Base-by-base conservation (phyloP, 2,888 invertebrate species). In the Flexamia atlantica region DNA sequence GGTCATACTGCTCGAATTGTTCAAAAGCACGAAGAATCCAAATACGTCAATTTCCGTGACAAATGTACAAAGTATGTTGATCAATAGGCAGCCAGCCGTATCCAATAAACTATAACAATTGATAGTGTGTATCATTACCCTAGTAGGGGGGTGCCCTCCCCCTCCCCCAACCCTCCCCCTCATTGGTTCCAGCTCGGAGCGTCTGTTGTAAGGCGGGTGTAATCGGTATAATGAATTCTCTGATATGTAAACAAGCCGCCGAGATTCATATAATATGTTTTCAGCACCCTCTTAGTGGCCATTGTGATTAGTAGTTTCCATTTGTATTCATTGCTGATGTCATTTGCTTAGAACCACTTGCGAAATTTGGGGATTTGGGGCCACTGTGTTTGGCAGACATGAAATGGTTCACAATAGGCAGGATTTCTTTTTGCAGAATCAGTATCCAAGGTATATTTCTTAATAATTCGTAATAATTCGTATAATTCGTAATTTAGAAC, bases 91-190 rank as follows among this genome's bases (percentile, higher is more conserved):
- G 40, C 25, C 36, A 46, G 76, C 42, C 46, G 76, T 42, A 23
- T 76, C 76, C 76, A 76, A 76, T 76, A 76, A 46, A 50, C 76
- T 23, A 20, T 76, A 72, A 72, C 30, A 46, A 46, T 76, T 76
- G 76, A 76, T 50, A 46, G 76, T 72, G 64, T 64, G 64, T 64
- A 64, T 64, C 64, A 64, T 64, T 64, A 28, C 28, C 28, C 30
- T 28, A 30, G 64, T 28, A 17, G 64, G 64, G 64, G 64, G 64
- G 64, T 28, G 30, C 2, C 9, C 30, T 28, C 25, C 25, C 50
- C 76, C 17, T 25, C 28, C 50, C 46, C 42, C 76, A 14, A 36
- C 28, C 50, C 46, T 17, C 40, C 68, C 46, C 23, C 40, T 32
- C 5, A 42, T 42, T 30, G 42, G 76, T 76, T 76, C 42, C 76